These are phyloP conservation scores for Parambassis ranga DNA, from an alignment of 2,797 vertebrate species.

Conservation along the genomic window DNA sequence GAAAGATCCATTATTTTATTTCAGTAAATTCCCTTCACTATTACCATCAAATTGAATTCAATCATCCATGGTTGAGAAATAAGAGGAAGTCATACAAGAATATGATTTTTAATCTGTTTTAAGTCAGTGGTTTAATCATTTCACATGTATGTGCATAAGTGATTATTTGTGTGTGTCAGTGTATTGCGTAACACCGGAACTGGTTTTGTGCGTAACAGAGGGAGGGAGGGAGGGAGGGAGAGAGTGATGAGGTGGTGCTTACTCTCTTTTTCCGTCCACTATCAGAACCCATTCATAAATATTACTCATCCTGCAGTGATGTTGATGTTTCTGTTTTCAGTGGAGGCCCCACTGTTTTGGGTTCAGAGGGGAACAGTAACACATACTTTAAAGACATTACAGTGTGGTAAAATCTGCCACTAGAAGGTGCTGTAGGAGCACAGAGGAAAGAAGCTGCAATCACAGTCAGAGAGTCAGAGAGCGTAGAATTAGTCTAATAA, in stretches of 20 bases:
- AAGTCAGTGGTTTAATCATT: background rate
- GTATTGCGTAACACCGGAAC: slow-evolving; percentile 20
- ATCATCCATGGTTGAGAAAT: slow-evolving; percentile 17
- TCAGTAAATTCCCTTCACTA: slow-evolving; percentile 18
- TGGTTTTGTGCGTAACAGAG: slow-evolving; percentile 3
- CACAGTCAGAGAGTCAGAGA: background rate
- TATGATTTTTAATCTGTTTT: background rate
- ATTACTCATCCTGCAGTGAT: slow-evolving; percentile 35
- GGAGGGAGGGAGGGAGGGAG: background rate
- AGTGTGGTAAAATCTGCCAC: slow-evolving; percentile 17
- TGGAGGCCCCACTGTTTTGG: background rate
- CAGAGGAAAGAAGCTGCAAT: background rate
- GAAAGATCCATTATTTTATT: too few species aligned
- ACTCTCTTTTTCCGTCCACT: background rate
- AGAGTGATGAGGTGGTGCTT: background rate
- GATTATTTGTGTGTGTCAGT: background rate
- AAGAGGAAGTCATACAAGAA: slow-evolving; percentile 7
- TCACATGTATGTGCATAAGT: background rate
- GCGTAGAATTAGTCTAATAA: too few species aligned
- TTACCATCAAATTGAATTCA: background rate
- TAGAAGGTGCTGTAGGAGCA: slow-evolving; percentile 47
- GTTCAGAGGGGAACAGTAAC: slow-evolving; percentile 34
- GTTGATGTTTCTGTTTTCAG: slow-evolving; percentile 17
- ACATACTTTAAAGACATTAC: background rate
- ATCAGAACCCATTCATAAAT: slow-evolving; percentile 25